Base-by-base conservation (phyloP, 2,113 vertebrate genomes). In the Jacana jacana region DNA sequence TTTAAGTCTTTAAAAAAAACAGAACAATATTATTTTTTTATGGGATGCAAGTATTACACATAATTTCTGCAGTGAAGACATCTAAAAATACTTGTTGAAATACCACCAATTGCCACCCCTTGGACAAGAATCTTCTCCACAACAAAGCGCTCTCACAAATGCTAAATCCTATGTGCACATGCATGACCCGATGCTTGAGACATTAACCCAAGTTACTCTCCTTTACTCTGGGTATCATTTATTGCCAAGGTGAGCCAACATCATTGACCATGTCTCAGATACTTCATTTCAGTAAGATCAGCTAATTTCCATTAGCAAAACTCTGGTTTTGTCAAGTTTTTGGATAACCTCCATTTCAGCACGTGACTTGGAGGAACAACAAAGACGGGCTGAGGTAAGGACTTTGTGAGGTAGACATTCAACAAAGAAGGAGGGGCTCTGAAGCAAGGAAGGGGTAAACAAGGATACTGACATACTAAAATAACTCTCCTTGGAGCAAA, bases 31-130 rank as follows among this genome's bases (percentile, higher is more conserved):
- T 6, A 54, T 35, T 88, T 91, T 64, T 88, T 75, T 17, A 42
- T 20, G 49, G 73, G 55, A 76, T 0, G 0, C n/a, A 69, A 88
- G 48, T 79, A 91, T 61, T 79, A 48, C 33, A 55, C 24, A 19
- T 54, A 60, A 87, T 76, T 89, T 76, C 48, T 11, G 5, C 55
- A 86, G 69, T 28, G 27, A 78, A 81, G 61, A 44, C 39, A 84
- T 48, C 73, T 79, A 92, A 91, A 91, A 95, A 89, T 91, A 92
- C 78, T 79, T 86, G 63, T 91, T 89, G 83, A 95, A 94, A 83
- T 73, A 63, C 8, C 58, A 65, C 24, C 49, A 49, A 93, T 40
- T 81, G 72, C 40, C 68, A 83, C 6, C 54, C 58, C 44, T 79
- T 35, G 9, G 31, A 86, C 65, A 10, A 85, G 22, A 72, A 69